phyloP scores from a whole-genome alignment of 2,797 vertebrate genomes.

The Tangara arthus region DNA sequence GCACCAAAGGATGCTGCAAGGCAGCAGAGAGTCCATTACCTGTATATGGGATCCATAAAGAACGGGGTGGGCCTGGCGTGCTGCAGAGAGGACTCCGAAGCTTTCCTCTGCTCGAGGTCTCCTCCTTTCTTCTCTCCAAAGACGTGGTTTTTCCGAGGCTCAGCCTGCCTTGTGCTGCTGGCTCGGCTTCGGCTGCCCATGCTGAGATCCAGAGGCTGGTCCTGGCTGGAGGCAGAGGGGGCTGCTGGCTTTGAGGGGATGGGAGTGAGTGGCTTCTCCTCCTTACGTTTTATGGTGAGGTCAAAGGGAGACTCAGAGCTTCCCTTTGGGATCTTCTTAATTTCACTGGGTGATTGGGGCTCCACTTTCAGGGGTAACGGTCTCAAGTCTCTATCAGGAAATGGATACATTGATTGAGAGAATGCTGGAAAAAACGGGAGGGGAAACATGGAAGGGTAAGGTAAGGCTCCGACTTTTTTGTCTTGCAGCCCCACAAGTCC shows the following conservation, averaged over 20 bases:
- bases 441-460: conserved; percentile 98
- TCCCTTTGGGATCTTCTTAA: conserved; percentile 88
- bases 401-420: conserved; percentile 95
- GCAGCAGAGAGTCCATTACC: conserved; percentile 77
- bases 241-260: conserved; percentile 81
- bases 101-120: conserved; percentile 80
- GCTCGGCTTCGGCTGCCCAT: conserved; percentile 88
- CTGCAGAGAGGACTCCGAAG: conserved; percentile 88
- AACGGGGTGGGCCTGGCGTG: conserved; percentile 96
- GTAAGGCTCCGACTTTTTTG: conserved; percentile 93
- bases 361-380: conserved; percentile 87
- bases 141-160: conserved; percentile 83
- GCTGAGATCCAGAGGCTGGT: conserved; percentile 96
- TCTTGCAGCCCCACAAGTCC: conserved; percentile 95
- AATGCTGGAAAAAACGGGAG: conserved; percentile 98
- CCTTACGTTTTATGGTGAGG: conserved; percentile 95
- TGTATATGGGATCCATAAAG: conserved; percentile 99
- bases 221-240: conserved; percentile 81
- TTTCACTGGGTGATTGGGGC: conserved; percentile 86
- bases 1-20: background rate
- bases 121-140: conserved; percentile 86
- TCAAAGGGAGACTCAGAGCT: conserved; percentile 93
- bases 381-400: conserved; percentile 92
- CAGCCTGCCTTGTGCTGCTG: conserved; percentile 76
- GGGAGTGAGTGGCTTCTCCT: conserved; percentile 84